Evolutionary conservation across 2,888 invertebrate genomes (phyloP).

Genomic region (Scelioninae gen. 2): DNA sequence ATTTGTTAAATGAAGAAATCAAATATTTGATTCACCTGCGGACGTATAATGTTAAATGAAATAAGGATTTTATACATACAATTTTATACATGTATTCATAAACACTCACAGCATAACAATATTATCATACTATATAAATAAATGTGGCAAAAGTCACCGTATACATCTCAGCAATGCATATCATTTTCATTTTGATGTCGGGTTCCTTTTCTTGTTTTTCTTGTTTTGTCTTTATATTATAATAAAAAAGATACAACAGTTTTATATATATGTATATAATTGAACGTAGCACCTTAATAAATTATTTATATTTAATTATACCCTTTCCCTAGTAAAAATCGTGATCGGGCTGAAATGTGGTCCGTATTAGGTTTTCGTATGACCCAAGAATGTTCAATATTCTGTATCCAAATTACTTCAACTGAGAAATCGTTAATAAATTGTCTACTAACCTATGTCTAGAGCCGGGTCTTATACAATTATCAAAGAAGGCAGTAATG

Average conservation of each 20-base stretch:
- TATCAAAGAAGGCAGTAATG: too few species aligned
- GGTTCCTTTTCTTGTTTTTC: slow-evolving; percentile 14
- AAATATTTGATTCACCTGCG: background rate
- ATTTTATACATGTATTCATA: slow-evolving; percentile 26
- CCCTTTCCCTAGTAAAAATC: too few species aligned
- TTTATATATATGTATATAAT: slow-evolving; percentile 35
- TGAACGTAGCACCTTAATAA: slow-evolving; percentile 52
- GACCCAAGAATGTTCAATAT: too few species aligned
- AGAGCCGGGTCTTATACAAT: too few species aligned
- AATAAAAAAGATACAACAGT: slow-evolving; percentile 44
- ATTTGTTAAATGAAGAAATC: background rate
- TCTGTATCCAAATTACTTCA: too few species aligned
- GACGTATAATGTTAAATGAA: slow-evolving; percentile 5
- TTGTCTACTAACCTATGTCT: too few species aligned
- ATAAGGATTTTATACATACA: slow-evolving; percentile 22
- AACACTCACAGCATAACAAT: slow-evolving; percentile 51
- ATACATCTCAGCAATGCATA: slow-evolving; percentile 23
- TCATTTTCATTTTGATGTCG: slow-evolving; percentile 21
- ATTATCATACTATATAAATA: slow-evolving; percentile 43
- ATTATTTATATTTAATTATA: slow-evolving; percentile 48
- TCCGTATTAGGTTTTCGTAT: too few species aligned
- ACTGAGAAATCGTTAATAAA: too few species aligned
- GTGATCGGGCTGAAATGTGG: too few species aligned
- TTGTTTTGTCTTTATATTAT: slow-evolving; percentile 35
- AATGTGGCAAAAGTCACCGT: slow-evolving; percentile 40